Evolutionary conservation across 2,113 vertebrate species (phyloP).

Genomic region (Macroglossus sobrinus): DNA sequence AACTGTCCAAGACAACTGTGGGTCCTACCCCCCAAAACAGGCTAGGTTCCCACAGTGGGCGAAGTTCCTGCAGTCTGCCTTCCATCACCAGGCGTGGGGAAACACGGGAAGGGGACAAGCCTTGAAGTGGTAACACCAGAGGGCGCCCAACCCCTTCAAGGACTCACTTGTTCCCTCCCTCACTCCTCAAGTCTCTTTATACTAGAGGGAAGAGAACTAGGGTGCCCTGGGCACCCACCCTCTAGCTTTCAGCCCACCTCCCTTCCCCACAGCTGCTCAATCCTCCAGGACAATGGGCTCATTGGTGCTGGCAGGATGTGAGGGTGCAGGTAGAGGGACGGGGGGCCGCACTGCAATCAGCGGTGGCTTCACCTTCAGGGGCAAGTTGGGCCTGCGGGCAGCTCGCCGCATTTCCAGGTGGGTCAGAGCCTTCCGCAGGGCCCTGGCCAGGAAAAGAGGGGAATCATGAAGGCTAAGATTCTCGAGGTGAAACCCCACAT

Average conservation of each 20-base stretch:
- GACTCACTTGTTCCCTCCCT: neutral
- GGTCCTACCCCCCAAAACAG: conserved; percentile 41
- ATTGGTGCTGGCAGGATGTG: conserved; percentile 91
- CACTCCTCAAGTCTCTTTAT: neutral
- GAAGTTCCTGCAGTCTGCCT: conserved; percentile 12
- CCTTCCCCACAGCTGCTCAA: conserved; percentile 77
- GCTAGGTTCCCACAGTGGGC: conserved; percentile 38
- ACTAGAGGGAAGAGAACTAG: neutral
- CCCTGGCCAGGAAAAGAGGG: conserved; percentile 76
- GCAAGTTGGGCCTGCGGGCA: conserved; percentile 90
- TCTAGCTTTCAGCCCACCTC: conserved; percentile 28
- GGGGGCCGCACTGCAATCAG: conserved; percentile 76
- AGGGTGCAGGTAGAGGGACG: conserved; percentile 78
- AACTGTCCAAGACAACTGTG: conserved; percentile 65
- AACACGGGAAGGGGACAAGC: neutral
- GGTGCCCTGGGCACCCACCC: neutral
- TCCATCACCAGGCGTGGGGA: neutral
- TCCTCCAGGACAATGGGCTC: conserved; percentile 96
- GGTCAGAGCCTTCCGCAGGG: conserved; percentile 92
- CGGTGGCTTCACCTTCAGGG: conserved; percentile 88
- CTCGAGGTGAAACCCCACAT: neutral
- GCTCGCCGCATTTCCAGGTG: conserved; percentile 93
- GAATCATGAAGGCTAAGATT: neutral
- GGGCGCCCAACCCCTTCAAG: conserved; percentile 55
- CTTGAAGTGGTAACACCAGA: conserved; percentile 36